Percentiles rank a stretch among this genome's conserved stretches.
Conservation (phyloP, 2,888 invertebrate species). For the Abscondita cerata region DNA sequence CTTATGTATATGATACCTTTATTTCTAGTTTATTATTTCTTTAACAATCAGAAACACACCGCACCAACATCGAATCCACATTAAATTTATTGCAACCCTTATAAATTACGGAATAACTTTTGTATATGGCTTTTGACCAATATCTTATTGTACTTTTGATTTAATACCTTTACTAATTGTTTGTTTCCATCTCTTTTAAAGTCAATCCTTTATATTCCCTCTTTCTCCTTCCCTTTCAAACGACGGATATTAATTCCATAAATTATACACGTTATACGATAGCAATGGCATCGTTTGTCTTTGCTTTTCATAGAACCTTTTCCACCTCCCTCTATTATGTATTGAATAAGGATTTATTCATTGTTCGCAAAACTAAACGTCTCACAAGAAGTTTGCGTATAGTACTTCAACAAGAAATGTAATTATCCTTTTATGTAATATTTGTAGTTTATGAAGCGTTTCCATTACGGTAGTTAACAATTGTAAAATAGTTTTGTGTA, state of each 20-base stretch:
- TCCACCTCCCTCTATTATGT: conserved; percentile 19
- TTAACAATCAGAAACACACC: not conserved
- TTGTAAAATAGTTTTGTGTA: not conserved
- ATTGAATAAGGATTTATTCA: conserved; percentile 27
- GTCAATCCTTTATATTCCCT: conserved; percentile 29
- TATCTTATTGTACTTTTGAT: conserved; percentile 40
- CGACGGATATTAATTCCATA: conserved; percentile 54
- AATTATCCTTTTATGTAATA: not conserved
- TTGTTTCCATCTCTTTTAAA: conserved; percentile 39
- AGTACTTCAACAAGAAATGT: conserved; percentile 8
- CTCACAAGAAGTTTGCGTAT: conserved; percentile 16
- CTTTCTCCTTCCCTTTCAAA: conserved; percentile 38
- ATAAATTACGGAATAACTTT: conserved; percentile 4
- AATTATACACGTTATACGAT: conserved; percentile 49
- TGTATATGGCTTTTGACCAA: conserved; percentile 20
- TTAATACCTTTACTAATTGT: conserved; percentile 50
- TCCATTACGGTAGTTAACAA: not conserved
- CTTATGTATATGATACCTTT: not conserved
- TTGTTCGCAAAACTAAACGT: conserved; percentile 21
- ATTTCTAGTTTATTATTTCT: not conserved
- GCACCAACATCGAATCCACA: not conserved
- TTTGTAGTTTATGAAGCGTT: not conserved
- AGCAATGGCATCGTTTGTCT: conserved; percentile 45
- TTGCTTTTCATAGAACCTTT: conserved; percentile 33
- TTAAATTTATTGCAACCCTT: not conserved